These are phyloP conservation scores for Onychomys arenicola DNA, from an alignment of 2,797 vertebrate genomes.

Conservation along the genomic window DNA sequence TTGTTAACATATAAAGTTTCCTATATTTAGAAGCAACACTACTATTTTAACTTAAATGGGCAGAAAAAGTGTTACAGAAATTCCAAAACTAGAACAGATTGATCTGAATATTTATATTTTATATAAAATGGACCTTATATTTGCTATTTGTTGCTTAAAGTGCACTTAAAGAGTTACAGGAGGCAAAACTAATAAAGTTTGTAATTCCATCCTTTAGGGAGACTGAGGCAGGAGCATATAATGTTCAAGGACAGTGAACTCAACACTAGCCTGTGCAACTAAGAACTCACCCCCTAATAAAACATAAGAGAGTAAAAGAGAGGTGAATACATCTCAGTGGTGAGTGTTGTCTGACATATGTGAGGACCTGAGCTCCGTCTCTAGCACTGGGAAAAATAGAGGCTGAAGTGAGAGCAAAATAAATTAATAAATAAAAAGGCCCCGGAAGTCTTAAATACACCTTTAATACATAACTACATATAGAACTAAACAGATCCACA, in stretches of 20 bases:
- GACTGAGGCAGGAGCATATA: background rate
- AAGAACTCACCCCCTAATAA: background rate
- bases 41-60: background rate
- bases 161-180: background rate
- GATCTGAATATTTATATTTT: background rate
- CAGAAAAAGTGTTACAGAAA: background rate
- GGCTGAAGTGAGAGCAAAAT: background rate
- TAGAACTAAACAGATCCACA: background rate
- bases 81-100: background rate
- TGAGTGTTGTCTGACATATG: background rate
- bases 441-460: background rate
- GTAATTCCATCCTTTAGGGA: background rate
- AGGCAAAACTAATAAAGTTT: background rate
- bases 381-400: background rate
- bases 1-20: background rate
- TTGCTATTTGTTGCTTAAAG: background rate
- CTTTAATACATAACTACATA: background rate
- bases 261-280: too few relatives aligned
- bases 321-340: background rate
- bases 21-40: too few relatives aligned
- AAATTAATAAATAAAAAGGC: background rate
- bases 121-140: background rate
- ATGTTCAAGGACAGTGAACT: background rate
- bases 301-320: background rate
- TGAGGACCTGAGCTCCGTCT: background rate